phyloP scores from a whole-genome alignment of 92 coral and sea anemone genomes.

The Chrysogorgia sp. region DNA sequence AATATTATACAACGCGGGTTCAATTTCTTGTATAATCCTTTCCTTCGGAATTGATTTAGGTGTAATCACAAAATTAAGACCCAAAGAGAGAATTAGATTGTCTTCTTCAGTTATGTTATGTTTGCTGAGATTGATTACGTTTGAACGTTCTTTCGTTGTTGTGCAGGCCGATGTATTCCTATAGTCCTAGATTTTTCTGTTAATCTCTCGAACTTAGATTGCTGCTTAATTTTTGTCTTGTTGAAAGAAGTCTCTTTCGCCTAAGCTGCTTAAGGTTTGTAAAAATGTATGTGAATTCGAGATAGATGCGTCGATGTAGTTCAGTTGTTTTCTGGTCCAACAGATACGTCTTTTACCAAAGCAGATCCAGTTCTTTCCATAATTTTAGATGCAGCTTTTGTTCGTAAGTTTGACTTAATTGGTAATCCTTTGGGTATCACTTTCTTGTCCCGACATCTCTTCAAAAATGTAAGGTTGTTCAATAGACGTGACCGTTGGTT shows the following conservation, averaged over 20 bases:
- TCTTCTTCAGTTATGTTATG: neutral
- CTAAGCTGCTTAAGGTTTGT: too few relatives aligned
- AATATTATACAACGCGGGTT: constrained; percentile 7
- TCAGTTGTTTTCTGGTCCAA: constrained; percentile 5
- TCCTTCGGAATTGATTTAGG: neutral
- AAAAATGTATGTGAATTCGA: neutral
- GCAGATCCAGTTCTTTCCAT: constrained; percentile 3
- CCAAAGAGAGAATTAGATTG: neutral
- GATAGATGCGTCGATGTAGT: neutral
- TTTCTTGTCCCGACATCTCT: constrained; percentile 1
- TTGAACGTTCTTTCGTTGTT: too few relatives aligned
- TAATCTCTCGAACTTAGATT: neutral
- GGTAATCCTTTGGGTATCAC: constrained; percentile 4
- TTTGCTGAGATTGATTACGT: neutral
- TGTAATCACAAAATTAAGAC: constrained; percentile 7
- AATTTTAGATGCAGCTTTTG: constrained; percentile 4
- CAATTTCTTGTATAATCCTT: constrained; percentile 10
- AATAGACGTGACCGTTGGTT: constrained; percentile 7
- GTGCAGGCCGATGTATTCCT: too few relatives aligned
- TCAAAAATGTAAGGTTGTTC: constrained; percentile 3
- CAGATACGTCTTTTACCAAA: neutral
- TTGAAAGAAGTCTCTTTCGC: neutral
- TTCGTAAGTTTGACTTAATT: neutral
- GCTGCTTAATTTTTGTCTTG: neutral
- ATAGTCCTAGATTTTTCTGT: neutral